Evolutionary conservation across 2,113 vertebrate species (phyloP), one percentile per base, ranked within the genome.

Genomic region (Elachura formosa): DNA sequence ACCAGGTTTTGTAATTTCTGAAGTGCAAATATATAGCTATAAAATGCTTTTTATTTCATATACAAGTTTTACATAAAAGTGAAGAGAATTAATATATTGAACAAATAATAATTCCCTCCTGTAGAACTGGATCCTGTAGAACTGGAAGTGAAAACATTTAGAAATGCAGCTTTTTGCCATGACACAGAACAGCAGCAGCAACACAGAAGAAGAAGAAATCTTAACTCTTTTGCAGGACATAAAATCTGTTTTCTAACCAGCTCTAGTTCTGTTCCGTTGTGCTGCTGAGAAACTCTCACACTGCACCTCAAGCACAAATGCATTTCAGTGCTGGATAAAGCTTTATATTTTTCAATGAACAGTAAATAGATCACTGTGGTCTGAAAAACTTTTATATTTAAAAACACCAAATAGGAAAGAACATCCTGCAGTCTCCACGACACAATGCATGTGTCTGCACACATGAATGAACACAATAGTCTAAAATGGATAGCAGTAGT

Each of bases 391-490:
- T 91, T 75, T 62, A 36, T 91, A 63, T 68, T 96, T 96, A 73
- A 89, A 93, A 92, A 56, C 69, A 81, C 56, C n/a, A 48, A 86
- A 40, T 29, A 61, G 49, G 59, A 63, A 59, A 76, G 62, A 92
- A 31, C 2, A 5, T 61, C 61, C 72, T 64, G 25, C 63, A 59
- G 72, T 66, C 68, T 94, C 78, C 80, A 40, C 74, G 90, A 61
- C 84, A 95, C 67, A 72, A 41, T 40, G 82, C 49, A 40, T 91
- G 63, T 76, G 68, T 86, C 82, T 90, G 68, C 89, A 94, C 91
- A 90, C 93, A 78, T 85, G 91, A 81, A 59, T 88, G 93, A 94
- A 48, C 93, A 94, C 82, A 80, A 3, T n/a, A 55, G 74, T 58
- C 59, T 59, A 67, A 85, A 95, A 91, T n/a, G 85, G 72, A 46